phyloP scores from a whole-genome alignment of 2,888 invertebrate genomes.

The Aleiodes alternator region DNA sequence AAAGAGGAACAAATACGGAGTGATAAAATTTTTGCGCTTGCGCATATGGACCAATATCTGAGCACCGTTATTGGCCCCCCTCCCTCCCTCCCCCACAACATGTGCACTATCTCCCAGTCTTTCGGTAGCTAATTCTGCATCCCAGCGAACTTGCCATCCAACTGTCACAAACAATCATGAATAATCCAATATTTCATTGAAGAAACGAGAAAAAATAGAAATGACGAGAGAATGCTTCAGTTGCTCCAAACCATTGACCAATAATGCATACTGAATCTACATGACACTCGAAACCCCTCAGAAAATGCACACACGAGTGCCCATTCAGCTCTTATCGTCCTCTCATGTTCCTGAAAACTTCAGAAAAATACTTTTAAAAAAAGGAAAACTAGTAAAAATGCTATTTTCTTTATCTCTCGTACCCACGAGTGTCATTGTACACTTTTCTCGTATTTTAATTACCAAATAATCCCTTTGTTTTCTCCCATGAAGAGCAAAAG shows the following conservation, averaged over 20 bases:
- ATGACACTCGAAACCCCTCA: not conserved
- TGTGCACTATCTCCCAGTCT: conserved; percentile 7
- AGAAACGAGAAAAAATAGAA: too few species aligned
- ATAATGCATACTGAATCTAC: conserved; percentile 3
- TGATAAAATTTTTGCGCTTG: conserved; percentile 26
- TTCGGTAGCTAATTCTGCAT: conserved; percentile 6
- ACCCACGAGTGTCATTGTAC: conserved; percentile 7
- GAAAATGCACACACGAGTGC: conserved; percentile 3
- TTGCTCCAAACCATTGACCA: not conserved
- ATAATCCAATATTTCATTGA: too few species aligned
- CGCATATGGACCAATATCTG: conserved; percentile 10
- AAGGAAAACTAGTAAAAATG: not conserved
- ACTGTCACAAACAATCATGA: conserved; percentile 3
- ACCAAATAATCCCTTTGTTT: conserved; percentile 26
- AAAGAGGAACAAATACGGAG: conserved; percentile 2
- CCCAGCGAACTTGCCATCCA: not conserved
- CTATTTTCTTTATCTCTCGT: conserved; percentile 10
- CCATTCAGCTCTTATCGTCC: conserved; percentile 4
- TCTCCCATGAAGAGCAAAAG: too few species aligned
- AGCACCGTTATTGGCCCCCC: not conserved
- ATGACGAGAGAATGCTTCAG: too few species aligned
- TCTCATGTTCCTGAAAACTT: not conserved
- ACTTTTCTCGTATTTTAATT: conserved; percentile 7
- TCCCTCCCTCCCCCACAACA: not conserved
- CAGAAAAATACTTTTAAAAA: not conserved